Evolutionary conservation across 2,797 vertebrate species (phyloP).

Genomic region (Novumbra hubbsi): DNA sequence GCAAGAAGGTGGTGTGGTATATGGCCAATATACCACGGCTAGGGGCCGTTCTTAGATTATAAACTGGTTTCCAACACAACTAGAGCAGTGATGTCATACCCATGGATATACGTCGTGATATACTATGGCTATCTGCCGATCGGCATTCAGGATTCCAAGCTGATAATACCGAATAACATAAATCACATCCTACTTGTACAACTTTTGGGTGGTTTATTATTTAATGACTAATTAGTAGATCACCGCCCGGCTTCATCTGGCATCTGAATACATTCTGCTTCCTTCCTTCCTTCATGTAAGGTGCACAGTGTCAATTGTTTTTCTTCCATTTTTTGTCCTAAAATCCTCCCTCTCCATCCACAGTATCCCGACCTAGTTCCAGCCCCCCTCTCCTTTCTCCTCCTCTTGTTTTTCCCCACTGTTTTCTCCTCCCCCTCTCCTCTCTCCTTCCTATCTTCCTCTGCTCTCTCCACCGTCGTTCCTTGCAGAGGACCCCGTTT

Average conservation of each 20-base stretch:
- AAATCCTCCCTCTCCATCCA: not conserved
- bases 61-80: too few relatives aligned
- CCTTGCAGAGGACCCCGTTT: slow-evolving; percentile 58
- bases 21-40: too few relatives aligned
- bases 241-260: too few relatives aligned
- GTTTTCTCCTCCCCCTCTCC: slow-evolving; percentile 10
- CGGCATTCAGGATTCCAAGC: too few relatives aligned
- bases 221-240: not conserved
- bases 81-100: too few relatives aligned
- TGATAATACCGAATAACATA: too few relatives aligned
- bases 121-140: too few relatives aligned
- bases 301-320: not conserved
- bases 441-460: slow-evolving; percentile 25
- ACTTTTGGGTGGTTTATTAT: too few relatives aligned
- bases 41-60: too few relatives aligned
- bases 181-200: too few relatives aligned
- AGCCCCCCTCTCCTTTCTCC: not conserved
- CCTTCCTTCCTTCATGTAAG: not conserved
- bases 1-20: too few relatives aligned
- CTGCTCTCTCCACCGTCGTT: slow-evolving; percentile 34
- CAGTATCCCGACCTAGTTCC: not conserved
- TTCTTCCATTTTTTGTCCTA: not conserved
- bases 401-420: not conserved
- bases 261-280: not conserved
- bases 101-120: too few relatives aligned